These are phyloP conservation scores for Leucania comma DNA, from an alignment of 2,888 invertebrate species.

Conservation along the genomic window DNA sequence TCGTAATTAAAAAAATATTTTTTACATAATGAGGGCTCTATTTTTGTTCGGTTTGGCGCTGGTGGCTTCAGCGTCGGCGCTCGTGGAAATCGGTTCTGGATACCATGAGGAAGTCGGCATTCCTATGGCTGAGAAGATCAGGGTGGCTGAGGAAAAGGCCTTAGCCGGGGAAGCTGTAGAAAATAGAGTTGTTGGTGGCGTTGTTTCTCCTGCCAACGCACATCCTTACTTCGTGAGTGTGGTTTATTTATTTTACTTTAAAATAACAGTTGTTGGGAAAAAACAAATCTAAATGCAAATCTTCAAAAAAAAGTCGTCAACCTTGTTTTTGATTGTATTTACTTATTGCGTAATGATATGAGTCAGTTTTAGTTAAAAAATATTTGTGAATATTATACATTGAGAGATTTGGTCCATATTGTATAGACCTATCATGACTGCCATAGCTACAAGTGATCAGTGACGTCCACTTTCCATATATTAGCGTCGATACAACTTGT, in stretches of 20 bases:
- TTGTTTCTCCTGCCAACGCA: conserved; percentile 67
- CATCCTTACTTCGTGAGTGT: conserved; percentile 75
- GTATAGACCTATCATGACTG: too few species aligned
- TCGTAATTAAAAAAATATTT: conserved; percentile 4
- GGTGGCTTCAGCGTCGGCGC: conserved; percentile 63
- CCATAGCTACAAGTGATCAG: too few species aligned
- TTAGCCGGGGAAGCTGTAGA: not conserved
- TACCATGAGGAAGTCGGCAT: conserved; percentile 79
- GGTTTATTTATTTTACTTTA: not conserved
- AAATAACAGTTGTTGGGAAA: not conserved
- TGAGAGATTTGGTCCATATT: too few species aligned
- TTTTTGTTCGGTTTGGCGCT: conserved; percentile 60
- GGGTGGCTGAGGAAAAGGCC: conserved; percentile 68
- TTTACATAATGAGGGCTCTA: conserved; percentile 66
- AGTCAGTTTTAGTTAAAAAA: not conserved
- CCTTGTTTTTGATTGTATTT: not conserved
- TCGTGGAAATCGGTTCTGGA: conserved; percentile 60
- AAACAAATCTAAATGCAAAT: too few species aligned
- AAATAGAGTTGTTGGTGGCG: conserved; percentile 77
- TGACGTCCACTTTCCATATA: too few species aligned
- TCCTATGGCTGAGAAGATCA: conserved; percentile 77
- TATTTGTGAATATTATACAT: too few species aligned
- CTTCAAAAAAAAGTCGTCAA: not conserved
- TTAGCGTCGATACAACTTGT: too few species aligned
- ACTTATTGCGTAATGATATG: not conserved